Conservation (phyloP, 2,113 vertebrate species). For the Setophaga coronata region DNA sequence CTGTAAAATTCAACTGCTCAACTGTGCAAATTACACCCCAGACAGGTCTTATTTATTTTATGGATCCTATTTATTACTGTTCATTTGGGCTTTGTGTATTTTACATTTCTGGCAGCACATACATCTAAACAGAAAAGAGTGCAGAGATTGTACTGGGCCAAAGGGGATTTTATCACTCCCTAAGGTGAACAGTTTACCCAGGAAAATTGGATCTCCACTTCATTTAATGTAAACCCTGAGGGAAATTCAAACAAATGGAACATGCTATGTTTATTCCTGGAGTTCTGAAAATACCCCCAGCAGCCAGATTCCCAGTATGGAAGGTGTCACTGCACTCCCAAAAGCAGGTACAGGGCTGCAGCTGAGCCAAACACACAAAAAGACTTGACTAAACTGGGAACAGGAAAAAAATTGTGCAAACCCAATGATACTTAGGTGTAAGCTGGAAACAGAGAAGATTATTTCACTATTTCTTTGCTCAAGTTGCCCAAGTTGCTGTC, state of each 20-base stretch:
- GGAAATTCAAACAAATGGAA: conserved; percentile 54
- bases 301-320: not conserved
- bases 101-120: conserved; percentile 59
- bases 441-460: not conserved
- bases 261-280: not conserved
- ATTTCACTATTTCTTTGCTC: not conserved
- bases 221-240: conserved; percentile 36
- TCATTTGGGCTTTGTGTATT: conserved; percentile 60
- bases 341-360: not conserved
- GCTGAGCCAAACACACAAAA: not conserved
- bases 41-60: conserved; percentile 66
- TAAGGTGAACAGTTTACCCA: conserved; percentile 43
- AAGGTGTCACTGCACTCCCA: not conserved
- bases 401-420: not conserved
- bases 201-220: conserved; percentile 41
- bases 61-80: conserved; percentile 64
- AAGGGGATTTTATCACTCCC: conserved; percentile 42
- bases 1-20: conserved; percentile 54
- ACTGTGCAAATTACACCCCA: conserved; percentile 51
- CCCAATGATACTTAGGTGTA: not conserved
- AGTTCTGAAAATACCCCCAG: not conserved
- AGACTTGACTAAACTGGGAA: not conserved
- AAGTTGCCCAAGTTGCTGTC: not conserved
- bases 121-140: conserved; percentile 37
- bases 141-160: conserved; percentile 19